These are phyloP conservation scores for Crotalus viridis DNA, from an alignment of 2,113 vertebrate species.

Conservation along the genomic window DNA sequence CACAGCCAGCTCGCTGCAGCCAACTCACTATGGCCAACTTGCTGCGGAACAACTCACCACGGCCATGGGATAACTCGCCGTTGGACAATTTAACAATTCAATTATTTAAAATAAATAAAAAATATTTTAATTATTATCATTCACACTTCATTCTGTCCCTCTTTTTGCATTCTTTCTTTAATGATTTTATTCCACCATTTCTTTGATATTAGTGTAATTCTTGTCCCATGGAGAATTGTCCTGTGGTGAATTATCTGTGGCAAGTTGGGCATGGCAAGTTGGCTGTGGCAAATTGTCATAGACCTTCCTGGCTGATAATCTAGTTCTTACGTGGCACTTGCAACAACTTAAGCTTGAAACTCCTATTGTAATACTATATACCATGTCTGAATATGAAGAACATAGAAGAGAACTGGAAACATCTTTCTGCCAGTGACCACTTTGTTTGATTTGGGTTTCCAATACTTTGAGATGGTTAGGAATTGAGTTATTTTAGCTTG, in stretches of 20 bases:
- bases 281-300: background rate
- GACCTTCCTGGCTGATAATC: background rate
- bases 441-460: background rate
- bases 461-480: background rate
- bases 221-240: background rate
- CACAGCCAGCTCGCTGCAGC: background rate
- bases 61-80: no score
- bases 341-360: background rate
- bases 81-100: no score
- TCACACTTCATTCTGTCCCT: no score
- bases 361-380: background rate
- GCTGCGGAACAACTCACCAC: background rate
- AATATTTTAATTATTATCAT: no score
- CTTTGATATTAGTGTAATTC: background rate
- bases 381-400: background rate
- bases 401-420: background rate
- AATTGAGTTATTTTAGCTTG: background rate
- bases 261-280: background rate
- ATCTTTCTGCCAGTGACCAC: background rate
- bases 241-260: background rate
- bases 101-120: no score
- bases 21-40: background rate
- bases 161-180: no score
- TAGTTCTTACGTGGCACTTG: background rate
- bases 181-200: no score